Evolutionary conservation across 2,888 invertebrate species (phyloP).

Genomic region (Hyppa rectilinea): DNA sequence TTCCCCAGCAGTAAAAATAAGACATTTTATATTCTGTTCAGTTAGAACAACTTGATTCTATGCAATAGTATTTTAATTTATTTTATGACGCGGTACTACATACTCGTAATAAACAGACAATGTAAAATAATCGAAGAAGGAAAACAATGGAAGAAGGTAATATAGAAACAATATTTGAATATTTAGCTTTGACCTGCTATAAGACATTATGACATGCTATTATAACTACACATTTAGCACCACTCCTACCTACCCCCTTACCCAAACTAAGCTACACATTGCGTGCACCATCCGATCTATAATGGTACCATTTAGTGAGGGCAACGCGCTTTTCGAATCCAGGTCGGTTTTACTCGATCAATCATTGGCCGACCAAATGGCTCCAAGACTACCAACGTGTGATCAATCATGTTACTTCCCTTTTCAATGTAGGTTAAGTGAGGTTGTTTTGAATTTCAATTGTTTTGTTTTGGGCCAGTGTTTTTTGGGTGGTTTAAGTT

Average conservation of each 20-base stretch:
- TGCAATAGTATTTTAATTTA: too few species aligned
- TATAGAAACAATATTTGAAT: too few species aligned
- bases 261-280: conserved; percentile 34
- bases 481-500: conserved; percentile 6
- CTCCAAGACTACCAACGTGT: conserved; percentile 53
- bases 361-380: conserved; percentile 69
- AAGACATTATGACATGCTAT: background rate
- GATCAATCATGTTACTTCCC: conserved; percentile 72
- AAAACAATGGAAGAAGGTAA: too few species aligned
- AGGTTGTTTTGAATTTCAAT: conserved; percentile 46
- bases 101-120: too few species aligned
- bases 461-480: conserved; percentile 47
- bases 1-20: too few species aligned
- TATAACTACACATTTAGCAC: conserved; percentile 5
- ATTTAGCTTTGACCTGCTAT: too few species aligned
- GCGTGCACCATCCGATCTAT: conserved; percentile 49
- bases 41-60: too few species aligned
- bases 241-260: conserved; percentile 9
- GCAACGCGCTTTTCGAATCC: conserved; percentile 66
- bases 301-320: conserved; percentile 60
- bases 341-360: conserved; percentile 68
- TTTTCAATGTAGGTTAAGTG: conserved; percentile 60
- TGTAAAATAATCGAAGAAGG: too few species aligned
- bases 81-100: too few species aligned
- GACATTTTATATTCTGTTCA: too few species aligned